Evolutionary conservation across 2,888 invertebrate species (phyloP).

Genomic region (Torymus tubicola): DNA sequence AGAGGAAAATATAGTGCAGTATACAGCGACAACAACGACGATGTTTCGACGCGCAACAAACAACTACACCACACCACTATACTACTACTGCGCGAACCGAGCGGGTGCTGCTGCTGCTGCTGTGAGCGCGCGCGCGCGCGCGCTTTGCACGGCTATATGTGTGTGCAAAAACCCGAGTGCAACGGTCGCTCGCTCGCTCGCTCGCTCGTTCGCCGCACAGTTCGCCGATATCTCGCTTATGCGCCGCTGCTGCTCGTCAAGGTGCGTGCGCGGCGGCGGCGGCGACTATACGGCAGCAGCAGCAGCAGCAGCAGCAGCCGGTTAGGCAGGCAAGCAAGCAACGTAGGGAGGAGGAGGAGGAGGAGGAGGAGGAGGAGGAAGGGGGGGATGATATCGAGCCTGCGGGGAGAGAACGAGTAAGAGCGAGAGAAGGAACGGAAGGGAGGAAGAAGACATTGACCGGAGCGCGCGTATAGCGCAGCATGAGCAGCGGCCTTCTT

Average conservation of each 20-base stretch:
- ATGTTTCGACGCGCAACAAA: too few relatives aligned
- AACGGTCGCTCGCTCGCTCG: too few relatives aligned
- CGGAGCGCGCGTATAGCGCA: slow-evolving; percentile 71
- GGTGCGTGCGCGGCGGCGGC: slow-evolving; percentile 21
- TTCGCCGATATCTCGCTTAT: slow-evolving; percentile 6
- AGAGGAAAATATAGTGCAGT: too few relatives aligned
- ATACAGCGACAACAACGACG: too few relatives aligned
- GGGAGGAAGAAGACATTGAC: slow-evolving; percentile 74
- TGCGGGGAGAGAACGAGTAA: slow-evolving; percentile 37
- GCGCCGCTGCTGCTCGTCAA: slow-evolving; percentile 41
- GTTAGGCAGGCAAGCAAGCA: not conserved
- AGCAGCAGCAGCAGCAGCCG: not conserved
- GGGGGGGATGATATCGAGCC: slow-evolving; percentile 52
- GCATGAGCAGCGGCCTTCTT: too few relatives aligned
- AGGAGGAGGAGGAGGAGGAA: not conserved
- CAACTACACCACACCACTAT: too few relatives aligned
- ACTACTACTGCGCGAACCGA: too few relatives aligned
- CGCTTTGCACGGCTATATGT: too few relatives aligned
- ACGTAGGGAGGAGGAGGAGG: not conserved
- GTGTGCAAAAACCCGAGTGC: too few relatives aligned
- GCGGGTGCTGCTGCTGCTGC: too few relatives aligned
- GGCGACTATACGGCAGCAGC: not conserved
- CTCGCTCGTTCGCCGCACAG: not conserved
- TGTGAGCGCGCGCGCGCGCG: too few relatives aligned
- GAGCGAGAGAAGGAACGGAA: slow-evolving; percentile 46